Conservation (phyloP, 2,113 vertebrate genomes). For the Ahaetulla prasina region DNA sequence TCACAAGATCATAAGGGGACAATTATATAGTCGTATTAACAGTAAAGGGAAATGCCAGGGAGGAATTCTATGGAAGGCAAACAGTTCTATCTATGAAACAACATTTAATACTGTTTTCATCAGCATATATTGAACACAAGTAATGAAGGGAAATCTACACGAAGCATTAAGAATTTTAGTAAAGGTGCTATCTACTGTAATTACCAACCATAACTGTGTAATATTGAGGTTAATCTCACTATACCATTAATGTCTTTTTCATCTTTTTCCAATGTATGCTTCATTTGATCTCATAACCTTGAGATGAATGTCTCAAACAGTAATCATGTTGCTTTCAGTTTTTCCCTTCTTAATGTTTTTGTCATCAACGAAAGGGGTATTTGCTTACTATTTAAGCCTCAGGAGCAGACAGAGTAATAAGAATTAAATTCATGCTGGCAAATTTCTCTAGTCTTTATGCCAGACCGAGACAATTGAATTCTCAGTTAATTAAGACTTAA, state of each 20-base stretch:
- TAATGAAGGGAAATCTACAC: not conserved
- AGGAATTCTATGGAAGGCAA: not conserved
- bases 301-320: not conserved
- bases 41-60: not conserved
- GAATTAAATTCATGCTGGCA: not conserved
- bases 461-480: not conserved
- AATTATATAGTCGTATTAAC: not conserved
- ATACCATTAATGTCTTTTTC: not conserved
- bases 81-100: not conserved
- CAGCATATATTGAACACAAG: not conserved
- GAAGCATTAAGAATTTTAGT: not conserved
- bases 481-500: not conserved
- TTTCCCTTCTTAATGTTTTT: not conserved
- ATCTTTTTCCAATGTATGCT: not conserved
- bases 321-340: not conserved
- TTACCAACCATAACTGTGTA: not conserved
- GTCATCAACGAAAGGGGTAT: not conserved
- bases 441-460: not conserved
- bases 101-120: not conserved
- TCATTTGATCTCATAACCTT: not conserved
- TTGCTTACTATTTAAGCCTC: not conserved
- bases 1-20: not conserved
- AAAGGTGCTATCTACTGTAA: not conserved
- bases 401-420: not conserved
- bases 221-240: not conserved